These are phyloP conservation scores for Chaetorhynchus papuensis DNA, from an alignment of 2,113 vertebrate species.

Conservation along the genomic window DNA sequence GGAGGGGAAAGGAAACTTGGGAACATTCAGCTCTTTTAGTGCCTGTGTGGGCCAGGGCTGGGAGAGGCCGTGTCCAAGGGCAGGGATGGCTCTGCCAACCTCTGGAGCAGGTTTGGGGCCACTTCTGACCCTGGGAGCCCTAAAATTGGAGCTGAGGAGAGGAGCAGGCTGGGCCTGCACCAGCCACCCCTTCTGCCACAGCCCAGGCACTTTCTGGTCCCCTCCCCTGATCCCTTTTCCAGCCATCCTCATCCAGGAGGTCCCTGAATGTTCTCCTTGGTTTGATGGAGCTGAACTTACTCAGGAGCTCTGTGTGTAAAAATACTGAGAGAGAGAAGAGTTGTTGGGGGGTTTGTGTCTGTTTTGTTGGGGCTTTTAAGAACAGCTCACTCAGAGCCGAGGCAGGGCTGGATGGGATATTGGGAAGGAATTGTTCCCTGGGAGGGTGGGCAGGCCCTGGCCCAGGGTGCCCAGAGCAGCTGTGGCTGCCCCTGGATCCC, in stretches of 20 bases:
- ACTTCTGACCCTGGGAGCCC: not conserved
- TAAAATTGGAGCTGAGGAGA: accelerated
- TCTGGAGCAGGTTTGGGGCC: not conserved
- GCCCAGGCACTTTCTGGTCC: not conserved
- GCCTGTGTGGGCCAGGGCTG: not conserved
- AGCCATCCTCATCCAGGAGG: not conserved
- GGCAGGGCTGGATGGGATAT: accelerated
- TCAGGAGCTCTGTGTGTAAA: not conserved
- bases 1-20: not conserved
- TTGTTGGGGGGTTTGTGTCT: not conserved
- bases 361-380: not conserved
- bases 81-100: not conserved
- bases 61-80: not conserved
- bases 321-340: not conserved
- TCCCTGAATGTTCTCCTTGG: not conserved
- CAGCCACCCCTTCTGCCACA: not conserved
- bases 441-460: not conserved
- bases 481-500: not conserved
- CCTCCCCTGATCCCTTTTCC: not conserved
- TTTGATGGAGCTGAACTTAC: not conserved
- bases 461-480: not conserved
- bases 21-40: not conserved
- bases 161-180: not conserved
- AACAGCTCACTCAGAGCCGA: not conserved
- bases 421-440: not conserved